Base-by-base conservation (phyloP, 2,888 invertebrate species). In the Stenichneumon culpator region DNA sequence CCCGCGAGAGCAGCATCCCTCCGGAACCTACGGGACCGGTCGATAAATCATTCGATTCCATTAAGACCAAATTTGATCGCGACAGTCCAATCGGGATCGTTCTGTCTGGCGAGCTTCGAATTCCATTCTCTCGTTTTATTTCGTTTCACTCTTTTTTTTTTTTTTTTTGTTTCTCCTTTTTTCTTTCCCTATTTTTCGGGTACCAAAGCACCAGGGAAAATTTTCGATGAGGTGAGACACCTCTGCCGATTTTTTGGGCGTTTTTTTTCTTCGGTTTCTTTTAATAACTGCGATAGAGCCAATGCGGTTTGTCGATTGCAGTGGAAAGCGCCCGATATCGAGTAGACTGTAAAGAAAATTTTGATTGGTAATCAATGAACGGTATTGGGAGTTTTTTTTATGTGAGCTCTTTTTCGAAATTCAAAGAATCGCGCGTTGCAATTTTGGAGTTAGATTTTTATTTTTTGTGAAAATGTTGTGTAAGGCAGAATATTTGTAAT, bases 11-110 rank as follows among this genome's bases (percentile, higher is more conserved):
- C 44, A 19, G 63, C 73, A 19, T 32, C 63, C 74, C 74, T 19
- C 74, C 74, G 74, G 74, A 65, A 75, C 32, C 74, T 65, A 47
- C 74, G 14, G 22, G 65, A 65, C 63, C 82, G 79, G 77, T 86
- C 84, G 86, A 87, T 86, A 83, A 86, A 86, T 86, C 86, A 86
- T 87, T 86, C 74, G 83, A 86, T 87, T 86, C 80, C 74, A 83
- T 86, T 78, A 83, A 84, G 86, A 74, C 69, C 68, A 86, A 87
- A 86, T 86, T 86, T 83, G 77, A 86, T 86, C 82, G 79, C 82
- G 82, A 83, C 81, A 83, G 63, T 86, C 79, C 86, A 86, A 86
- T 86, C 78, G 73, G 75, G 67, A 87, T 86, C 81, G 82, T 80
- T 83, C 81, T 70, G 72, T 36, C 50, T 32, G 50, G n/a, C 72